phyloP scores from a whole-genome alignment of 2,888 invertebrate genomes.

The Scaptomyza caliginosa region DNA sequence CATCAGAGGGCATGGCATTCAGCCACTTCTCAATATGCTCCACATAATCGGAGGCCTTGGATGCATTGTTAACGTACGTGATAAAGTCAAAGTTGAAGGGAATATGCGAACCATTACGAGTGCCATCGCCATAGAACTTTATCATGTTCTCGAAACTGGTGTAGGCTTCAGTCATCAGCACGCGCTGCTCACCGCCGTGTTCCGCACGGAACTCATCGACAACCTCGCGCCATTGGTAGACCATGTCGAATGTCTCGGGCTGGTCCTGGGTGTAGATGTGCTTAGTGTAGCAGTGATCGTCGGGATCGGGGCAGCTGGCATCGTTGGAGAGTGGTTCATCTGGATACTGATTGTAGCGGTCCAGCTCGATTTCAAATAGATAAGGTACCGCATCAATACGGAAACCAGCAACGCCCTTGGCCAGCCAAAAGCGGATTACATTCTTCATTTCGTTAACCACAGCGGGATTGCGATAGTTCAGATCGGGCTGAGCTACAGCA shows the following conservation, averaged over 20 bases:
- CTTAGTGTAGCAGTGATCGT: constrained; percentile 85
- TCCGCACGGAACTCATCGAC: constrained; percentile 85
- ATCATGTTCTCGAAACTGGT: constrained; percentile 86
- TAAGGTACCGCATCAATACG: constrained; percentile 88
- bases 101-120: constrained; percentile 85
- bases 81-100: constrained; percentile 89
- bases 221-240: constrained; percentile 86
- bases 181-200: constrained; percentile 83
- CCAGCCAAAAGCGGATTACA: constrained; percentile 90
- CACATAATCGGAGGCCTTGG: constrained; percentile 79
- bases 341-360: constrained; percentile 77
- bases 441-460: constrained; percentile 86
- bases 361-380: constrained; percentile 79
- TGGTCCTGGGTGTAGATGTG: constrained; percentile 87
- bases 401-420: constrained; percentile 92
- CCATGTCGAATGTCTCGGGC: constrained; percentile 86
- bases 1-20: constrained; percentile 86
- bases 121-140: constrained; percentile 86
- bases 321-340: constrained; percentile 86
- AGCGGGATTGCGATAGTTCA: constrained; percentile 86
- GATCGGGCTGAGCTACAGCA: constrained; percentile 86
- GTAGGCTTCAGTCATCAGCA: constrained; percentile 87
- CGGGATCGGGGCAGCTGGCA: constrained; percentile 82
- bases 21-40: constrained; percentile 86
- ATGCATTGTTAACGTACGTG: constrained; percentile 83